Conservation (phyloP, 2,888 invertebrate genomes). For the Steinernema scapterisci region DNA sequence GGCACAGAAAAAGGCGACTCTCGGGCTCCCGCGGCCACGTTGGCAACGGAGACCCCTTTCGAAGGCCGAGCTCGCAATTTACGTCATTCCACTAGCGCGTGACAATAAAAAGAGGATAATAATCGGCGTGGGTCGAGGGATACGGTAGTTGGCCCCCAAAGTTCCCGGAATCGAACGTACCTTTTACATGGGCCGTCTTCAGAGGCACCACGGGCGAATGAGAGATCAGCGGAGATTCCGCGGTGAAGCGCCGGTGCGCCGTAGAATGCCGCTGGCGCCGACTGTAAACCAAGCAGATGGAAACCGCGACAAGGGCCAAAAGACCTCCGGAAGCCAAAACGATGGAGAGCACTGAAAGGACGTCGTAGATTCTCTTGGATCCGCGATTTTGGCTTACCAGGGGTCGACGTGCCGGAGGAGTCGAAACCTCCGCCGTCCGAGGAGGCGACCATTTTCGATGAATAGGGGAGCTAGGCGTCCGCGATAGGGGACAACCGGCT, state of each 20-base stretch:
- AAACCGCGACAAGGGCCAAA: neutral
- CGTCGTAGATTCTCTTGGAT: neutral
- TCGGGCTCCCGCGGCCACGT: neutral
- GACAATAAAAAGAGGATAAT: neutral
- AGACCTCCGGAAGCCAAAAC: slow-evolving; percentile 6
- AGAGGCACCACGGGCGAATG: slow-evolving; percentile 27
- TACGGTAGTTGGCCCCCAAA: neutral
- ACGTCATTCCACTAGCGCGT: neutral
- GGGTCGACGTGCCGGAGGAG: slow-evolving; percentile 16
- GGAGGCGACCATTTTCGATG: slow-evolving; percentile 22
- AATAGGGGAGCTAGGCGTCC: slow-evolving; percentile 10
- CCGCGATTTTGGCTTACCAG: neutral
- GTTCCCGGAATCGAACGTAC: neutral
- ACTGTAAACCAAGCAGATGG: slow-evolving; percentile 9
- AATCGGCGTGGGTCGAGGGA: neutral
- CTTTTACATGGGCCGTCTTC: slow-evolving; percentile 33
- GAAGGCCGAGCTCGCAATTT: no score
- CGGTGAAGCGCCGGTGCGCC: slow-evolving; percentile 16
- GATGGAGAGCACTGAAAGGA: neutral
- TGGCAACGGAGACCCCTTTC: neutral
- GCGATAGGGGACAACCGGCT: no score
- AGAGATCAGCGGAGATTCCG: slow-evolving; percentile 46
- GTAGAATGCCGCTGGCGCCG: neutral
- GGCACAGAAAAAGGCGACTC: neutral
- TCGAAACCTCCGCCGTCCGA: slow-evolving; percentile 24